Evolutionary conservation across 64 coral and sea anemone genomes (phyloP).

Genomic region (Stylophora pistillata): DNA sequence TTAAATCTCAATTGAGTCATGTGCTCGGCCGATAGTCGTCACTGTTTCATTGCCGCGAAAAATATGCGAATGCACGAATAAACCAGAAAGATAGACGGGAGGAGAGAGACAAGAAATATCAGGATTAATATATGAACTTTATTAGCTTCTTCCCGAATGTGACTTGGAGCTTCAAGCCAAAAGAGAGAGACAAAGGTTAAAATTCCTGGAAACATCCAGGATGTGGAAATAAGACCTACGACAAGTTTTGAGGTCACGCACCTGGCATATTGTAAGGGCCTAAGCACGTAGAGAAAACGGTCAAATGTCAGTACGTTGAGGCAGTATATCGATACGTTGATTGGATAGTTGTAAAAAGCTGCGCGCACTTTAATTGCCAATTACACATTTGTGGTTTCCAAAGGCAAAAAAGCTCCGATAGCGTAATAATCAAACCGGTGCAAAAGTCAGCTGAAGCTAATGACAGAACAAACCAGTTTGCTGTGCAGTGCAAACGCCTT

Average conservation of each 20-base stretch:
- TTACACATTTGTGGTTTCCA: background rate
- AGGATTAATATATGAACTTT: background rate
- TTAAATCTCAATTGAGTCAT: conserved; percentile 40
- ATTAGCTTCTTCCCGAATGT: background rate
- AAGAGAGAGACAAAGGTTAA: background rate
- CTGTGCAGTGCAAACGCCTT: conserved; percentile 2
- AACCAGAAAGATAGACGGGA: conserved; percentile 21
- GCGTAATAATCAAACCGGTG: background rate
- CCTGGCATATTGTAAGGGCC: conserved; percentile 2
- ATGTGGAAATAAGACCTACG: background rate
- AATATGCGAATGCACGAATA: conserved; percentile 21
- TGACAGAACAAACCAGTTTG: conserved; percentile 25
- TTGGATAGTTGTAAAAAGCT: conserved; percentile 3
- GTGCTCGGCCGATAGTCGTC: conserved; percentile 17
- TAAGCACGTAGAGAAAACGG: conserved; percentile 9
- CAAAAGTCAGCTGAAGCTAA: conserved; percentile 5
- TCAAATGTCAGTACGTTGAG: conserved; percentile 32
- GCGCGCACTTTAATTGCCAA: background rate
- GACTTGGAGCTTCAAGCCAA: background rate
- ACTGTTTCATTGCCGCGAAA: conserved; percentile 6
- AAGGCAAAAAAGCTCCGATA: background rate
- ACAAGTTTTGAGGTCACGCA: conserved; percentile 1
- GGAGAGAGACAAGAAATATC: conserved; percentile 7
- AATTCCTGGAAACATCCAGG: conserved; percentile 1
- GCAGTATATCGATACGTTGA: background rate